Percentiles rank a stretch among this genome's conserved stretches.
Conservation (phyloP, 2,113 vertebrate species). For the Anseranas semipalmata region DNA sequence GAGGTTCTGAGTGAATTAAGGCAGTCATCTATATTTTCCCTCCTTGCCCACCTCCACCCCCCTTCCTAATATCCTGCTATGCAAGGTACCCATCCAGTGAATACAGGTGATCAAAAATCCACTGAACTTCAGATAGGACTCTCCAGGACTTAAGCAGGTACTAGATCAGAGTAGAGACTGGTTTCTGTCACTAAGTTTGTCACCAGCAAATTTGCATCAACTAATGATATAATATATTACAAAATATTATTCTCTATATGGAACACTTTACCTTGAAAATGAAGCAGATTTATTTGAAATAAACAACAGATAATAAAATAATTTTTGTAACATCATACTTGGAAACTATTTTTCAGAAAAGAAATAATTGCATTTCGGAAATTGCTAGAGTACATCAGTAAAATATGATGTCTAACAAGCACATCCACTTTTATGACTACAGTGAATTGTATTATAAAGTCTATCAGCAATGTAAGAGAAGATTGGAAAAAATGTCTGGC, state of each 20-base stretch:
- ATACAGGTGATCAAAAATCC: not conserved
- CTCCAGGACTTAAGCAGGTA: not conserved
- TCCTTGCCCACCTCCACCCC: not conserved
- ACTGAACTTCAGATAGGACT: not conserved
- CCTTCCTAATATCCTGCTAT: not conserved
- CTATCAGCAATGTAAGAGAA: not conserved
- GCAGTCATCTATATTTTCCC: not conserved
- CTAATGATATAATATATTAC: not conserved
- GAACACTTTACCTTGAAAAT: not conserved
- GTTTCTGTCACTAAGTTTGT: not conserved
- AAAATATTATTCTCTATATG: not conserved
- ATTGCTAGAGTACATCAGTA: conserved; percentile 16
- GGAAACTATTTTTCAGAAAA: not conserved
- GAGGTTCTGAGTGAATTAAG: not conserved
- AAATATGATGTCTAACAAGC: conserved; percentile 5
- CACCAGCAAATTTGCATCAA: not conserved
- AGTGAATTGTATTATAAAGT: not conserved
- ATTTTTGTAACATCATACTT: not conserved
- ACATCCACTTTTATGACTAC: conserved; percentile 23
- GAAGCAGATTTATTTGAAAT: not conserved
- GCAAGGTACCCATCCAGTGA: not conserved
- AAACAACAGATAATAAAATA: not conserved
- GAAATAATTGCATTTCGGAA: conserved; percentile 5
- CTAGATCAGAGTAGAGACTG: not conserved
- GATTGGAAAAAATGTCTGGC: not conserved